Evolutionary conservation across 2,113 vertebrate genomes (phyloP), one percentile per base, ranked within the genome.

Genomic region (Scytalopus superciliaris): DNA sequence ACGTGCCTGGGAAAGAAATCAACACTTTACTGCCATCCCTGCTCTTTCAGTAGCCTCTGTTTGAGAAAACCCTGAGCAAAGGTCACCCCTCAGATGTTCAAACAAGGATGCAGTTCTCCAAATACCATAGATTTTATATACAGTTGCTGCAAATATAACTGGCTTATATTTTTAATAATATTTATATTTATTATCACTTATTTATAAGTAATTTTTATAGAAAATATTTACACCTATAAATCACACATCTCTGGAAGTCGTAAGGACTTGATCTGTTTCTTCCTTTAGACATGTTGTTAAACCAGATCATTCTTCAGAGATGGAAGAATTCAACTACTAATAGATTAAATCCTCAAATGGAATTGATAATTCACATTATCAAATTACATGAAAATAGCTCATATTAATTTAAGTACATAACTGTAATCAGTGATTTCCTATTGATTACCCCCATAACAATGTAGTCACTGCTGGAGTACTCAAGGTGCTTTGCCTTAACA

Each of bases 1-100:
- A 18, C 0, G 0, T 53, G 77, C 81, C 21, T 31, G 69, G 87
- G 78, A 88, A 45, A 72, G 66, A 67, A 89, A 81, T 11, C 55
- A 67, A 3, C 0, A 0, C 13, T 85, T 44, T 5, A 11, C 44
- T 69, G 76, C 2, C 2, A 70, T 27, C 64, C 37, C 39, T 70
- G 37, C 37, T 74, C 50, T 4, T 66, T 40, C 85, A 77, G 72
- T 9, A 69, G 49, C 49, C 55, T 59, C 64, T 74, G 45, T 89
- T 89, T 75, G 56, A 91, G 77, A 87, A 77, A 92, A 56, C 11
- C 25, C 74, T 50, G 47, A 69, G 8, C 47, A 86, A 87, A 63
- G 37, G 44, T 35, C 17, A 44, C 31, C 50, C 28, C 56, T 75
- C 44, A 47, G 19, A 42, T 40, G 19, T 21, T 47, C 60, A 50